Evolutionary conservation across 2,797 vertebrate species (phyloP), one percentile per base, ranked within the genome.

Genomic region (Harpagifer antarcticus): DNA sequence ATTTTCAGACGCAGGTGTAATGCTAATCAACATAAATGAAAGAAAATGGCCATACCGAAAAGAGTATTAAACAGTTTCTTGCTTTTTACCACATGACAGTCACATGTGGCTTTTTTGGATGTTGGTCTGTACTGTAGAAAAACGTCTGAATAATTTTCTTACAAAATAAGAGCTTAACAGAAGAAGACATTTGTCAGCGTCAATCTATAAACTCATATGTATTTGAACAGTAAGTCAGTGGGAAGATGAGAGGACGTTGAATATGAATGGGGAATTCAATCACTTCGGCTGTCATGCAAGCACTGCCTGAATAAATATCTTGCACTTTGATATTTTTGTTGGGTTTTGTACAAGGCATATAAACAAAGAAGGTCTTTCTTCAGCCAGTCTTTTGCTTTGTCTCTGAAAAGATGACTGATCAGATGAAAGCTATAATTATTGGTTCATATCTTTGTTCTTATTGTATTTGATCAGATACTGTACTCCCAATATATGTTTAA

Each of bases 191-290:
- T 73, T 42, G 48, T 58, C 58, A 23, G 44, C 12, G 7, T 74
- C 55, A 82, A 37, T 52, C 58, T 37, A 73, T 56, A 43, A 57
- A 59, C 57, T 60, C 3, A 83, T 87, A 75, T 89, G 72, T 78
- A 86, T 84, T 53, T 53, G 59, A 82, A 78, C 50, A 68, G 50
- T 70, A 61, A 66, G 43, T 27, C 56, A 63, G 53, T 43, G 42
- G 60, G 69, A 63, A 69, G 72, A 90, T 71, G 73, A 83, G 61
- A 74, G 44, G 43, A 57, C 14, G 11, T 66, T 48, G 55, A 8
- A 58, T 76, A 47, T 84, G 15, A 82, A 78, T 56, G 9, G 47
- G 59, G 40, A 81, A 70, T 53, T 48, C 15, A 76, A 63, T 79
- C 53, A 71, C 61, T 58, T 60, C 66, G 63, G 62, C 56, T 20